phyloP scores from a whole-genome alignment of 1,140 invertebrate genomes.

The Cherax destructor region DNA sequence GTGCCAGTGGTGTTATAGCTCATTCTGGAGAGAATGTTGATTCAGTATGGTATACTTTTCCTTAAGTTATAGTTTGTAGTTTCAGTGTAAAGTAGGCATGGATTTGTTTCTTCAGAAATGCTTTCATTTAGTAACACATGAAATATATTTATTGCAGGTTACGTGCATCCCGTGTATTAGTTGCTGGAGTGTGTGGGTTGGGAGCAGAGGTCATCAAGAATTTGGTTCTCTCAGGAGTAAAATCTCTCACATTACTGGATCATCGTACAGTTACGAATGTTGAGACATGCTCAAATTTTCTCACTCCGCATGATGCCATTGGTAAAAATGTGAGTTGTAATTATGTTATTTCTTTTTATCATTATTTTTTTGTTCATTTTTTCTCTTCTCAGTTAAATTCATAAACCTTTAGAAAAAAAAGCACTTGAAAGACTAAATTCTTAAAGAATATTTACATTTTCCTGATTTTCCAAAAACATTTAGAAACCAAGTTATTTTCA shows the following conservation, averaged over 20 bases:
- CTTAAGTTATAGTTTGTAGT: too few species aligned
- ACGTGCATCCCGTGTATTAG: constrained; percentile 87
- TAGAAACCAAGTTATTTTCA: too few species aligned
- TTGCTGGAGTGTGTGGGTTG: constrained; percentile 92
- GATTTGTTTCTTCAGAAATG: too few species aligned
- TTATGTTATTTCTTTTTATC: not conserved
- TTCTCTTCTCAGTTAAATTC: too few species aligned
- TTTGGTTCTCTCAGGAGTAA: constrained; percentile 94
- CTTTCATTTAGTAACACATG: not conserved
- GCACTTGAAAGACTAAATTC: too few species aligned
- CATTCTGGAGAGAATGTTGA: too few species aligned
- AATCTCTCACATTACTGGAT: constrained; percentile 92
- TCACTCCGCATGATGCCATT: constrained; percentile 81
- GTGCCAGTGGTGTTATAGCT: too few species aligned
- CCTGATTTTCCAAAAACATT: too few species aligned
- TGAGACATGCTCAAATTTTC: constrained; percentile 88
- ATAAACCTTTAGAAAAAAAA: too few species aligned
- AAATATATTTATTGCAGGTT: constrained; percentile 80
- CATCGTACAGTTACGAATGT: constrained; percentile 83
- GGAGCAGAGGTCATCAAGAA: constrained; percentile 98
- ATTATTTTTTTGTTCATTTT: not conserved
- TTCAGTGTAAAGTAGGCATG: too few species aligned
- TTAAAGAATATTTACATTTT: too few species aligned
- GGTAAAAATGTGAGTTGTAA: constrained; percentile 82
- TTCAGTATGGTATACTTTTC: too few species aligned